Conservation (phyloP, 2,797 vertebrate genomes). For the Eospalax fontanierii region DNA sequence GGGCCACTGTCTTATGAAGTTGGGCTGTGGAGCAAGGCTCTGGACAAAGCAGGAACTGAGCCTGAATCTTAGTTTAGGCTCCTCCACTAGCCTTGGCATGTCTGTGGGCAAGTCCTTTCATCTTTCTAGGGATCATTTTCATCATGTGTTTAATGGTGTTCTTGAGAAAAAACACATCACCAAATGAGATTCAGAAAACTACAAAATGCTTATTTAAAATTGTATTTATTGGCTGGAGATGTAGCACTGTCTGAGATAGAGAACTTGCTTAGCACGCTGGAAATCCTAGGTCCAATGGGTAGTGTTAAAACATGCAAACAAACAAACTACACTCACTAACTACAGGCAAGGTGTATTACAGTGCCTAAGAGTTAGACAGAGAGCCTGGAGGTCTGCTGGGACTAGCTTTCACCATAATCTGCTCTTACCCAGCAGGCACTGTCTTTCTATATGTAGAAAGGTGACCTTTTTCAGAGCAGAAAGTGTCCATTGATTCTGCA, state of each 20-base stretch:
- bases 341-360: background rate
- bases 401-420: background rate
- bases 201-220: slow-evolving; percentile 47
- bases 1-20: background rate
- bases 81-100: background rate
- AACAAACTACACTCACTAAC: background rate
- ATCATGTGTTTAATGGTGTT: background rate
- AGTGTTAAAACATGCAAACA: background rate
- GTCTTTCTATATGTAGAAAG: background rate
- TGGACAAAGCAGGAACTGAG: background rate
- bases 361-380: background rate
- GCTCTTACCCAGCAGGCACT: background rate
- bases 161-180: slow-evolving; percentile 13
- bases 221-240: background rate
- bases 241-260: background rate
- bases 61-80: background rate
- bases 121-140: background rate
- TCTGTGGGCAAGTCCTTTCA: background rate
- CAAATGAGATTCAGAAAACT: background rate
- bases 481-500: background rate
- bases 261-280: background rate
- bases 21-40: background rate
- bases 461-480: background rate
- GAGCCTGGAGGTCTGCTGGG: background rate
- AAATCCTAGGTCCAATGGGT: background rate